phyloP scores from a whole-genome alignment of 2,113 vertebrate genomes.

The Erythrocercus mccallii region DNA sequence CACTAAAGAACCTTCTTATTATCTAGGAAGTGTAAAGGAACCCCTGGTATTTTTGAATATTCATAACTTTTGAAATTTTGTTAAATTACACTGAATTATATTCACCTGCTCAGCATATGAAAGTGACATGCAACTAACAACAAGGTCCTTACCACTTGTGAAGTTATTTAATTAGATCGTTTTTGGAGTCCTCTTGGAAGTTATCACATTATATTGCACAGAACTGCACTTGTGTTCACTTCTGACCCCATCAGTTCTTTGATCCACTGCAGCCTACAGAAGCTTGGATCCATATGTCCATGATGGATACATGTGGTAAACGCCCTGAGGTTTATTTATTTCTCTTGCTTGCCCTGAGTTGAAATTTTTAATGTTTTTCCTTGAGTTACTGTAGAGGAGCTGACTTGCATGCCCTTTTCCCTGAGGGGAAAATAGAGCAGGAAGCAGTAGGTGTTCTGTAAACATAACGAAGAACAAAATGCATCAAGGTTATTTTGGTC shows the following conservation, averaged over 20 bases:
- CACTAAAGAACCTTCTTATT: neutral
- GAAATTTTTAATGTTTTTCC: neutral
- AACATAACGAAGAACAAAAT: neutral
- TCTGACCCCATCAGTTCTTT: neutral
- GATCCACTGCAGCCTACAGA: neutral
- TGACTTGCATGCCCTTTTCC: neutral
- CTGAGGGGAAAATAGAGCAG: neutral
- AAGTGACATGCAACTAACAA: neutral
- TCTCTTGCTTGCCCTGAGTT: neutral
- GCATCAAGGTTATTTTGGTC: neutral
- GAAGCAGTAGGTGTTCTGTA: slow-evolving; percentile 35
- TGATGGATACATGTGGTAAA: neutral
- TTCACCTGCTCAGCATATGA: neutral
- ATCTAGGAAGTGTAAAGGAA: neutral
- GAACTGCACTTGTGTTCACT: neutral
- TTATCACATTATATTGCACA: neutral
- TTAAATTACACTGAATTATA: neutral
- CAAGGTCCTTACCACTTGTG: neutral
- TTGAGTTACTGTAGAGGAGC: neutral
- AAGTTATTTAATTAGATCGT: neutral
- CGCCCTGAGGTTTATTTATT: neutral
- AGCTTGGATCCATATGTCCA: neutral
- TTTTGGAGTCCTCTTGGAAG: neutral
- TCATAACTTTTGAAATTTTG: neutral
- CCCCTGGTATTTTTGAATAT: neutral